These are phyloP conservation scores for Capreolus pygargus DNA, from an alignment of 2,113 vertebrate genomes.

Conservation along the genomic window DNA sequence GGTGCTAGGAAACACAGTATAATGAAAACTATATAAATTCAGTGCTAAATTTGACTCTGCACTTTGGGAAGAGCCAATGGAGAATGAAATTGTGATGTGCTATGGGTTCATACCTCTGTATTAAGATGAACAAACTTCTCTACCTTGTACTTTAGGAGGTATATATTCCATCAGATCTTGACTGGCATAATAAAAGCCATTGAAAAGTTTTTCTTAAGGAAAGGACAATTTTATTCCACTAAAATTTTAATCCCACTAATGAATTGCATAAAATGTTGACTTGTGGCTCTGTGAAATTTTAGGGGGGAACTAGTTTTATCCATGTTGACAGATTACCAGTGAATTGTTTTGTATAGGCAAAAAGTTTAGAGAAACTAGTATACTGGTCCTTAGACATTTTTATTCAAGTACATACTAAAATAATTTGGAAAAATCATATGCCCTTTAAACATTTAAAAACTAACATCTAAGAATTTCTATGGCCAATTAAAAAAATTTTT, in stretches of 20 bases:
- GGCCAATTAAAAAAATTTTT: not conserved
- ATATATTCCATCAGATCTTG: not conserved
- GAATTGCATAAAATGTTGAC: not conserved
- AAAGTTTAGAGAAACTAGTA: not conserved
- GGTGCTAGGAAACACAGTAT: not conserved
- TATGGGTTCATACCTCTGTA: not conserved
- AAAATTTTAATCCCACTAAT: not conserved
- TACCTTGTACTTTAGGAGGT: not conserved
- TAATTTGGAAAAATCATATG: not conserved
- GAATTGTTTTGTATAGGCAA: not conserved
- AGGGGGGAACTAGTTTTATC: not conserved
- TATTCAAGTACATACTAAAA: not conserved
- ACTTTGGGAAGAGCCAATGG: not conserved
- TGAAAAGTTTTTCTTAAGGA: not conserved
- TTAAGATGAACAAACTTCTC: not conserved
- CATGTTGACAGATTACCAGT: not conserved
- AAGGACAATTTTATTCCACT: not conserved
- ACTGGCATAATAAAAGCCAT: not conserved
- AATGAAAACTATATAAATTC: not conserved
- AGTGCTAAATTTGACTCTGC: not conserved
- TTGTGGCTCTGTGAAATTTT: not conserved
- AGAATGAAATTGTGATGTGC: not conserved
- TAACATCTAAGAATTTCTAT: not conserved
- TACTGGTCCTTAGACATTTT: not conserved
- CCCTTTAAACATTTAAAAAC: not conserved